Base-by-base conservation (phyloP, 2,113 vertebrate genomes). In the Marmota flaviventris region DNA sequence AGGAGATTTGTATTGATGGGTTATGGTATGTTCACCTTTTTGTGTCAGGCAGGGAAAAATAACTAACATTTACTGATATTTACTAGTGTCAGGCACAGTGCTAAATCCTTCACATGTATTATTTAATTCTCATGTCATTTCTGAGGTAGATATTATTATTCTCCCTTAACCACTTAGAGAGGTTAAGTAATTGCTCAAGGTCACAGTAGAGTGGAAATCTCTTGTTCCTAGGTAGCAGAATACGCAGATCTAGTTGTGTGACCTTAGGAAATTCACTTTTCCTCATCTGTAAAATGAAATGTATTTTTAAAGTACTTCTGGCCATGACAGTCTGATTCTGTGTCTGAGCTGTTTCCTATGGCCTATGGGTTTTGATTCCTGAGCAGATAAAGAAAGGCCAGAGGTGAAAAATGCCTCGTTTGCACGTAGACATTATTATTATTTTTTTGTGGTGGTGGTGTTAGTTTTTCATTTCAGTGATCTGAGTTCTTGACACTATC, bases 121-220 rank as follows among this genome's bases (percentile, higher is more conserved):
- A 48, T 37, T 95, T 93, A 63, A 94, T 81, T 94, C 34, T 98
- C 70, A 77, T 63, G 27, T 84, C 24, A 92, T 8, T 61, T 95
- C 75, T 94, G 53, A 81, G 73, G 18, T 29, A 85, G 24, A 63
- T 85, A 88, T 37, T 87, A 18, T 91, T 91, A 56, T 65, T 93
- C 51, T 97, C 13, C n/a, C 83, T 92, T 95, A 85, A 88, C n/a
- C 96, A 32, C 67, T 92, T 89, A 89, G 13, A 95, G 4, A 87
- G 34, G 32, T 77, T 94, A 92, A 94, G 37, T 85, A 56, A 92
- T 96, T 94, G 22, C 63, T 79, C 53, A 94, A 53, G 63, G 65
- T 90, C 58, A 75, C 8, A 95, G 14, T 42, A 61, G 20, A 89
- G 29, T 94, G 58, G 76, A 77, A 10, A 90, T 97, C 45, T 45